phyloP scores from a whole-genome alignment of 2,113 vertebrate genomes.

The Psephotus haematonotus region DNA sequence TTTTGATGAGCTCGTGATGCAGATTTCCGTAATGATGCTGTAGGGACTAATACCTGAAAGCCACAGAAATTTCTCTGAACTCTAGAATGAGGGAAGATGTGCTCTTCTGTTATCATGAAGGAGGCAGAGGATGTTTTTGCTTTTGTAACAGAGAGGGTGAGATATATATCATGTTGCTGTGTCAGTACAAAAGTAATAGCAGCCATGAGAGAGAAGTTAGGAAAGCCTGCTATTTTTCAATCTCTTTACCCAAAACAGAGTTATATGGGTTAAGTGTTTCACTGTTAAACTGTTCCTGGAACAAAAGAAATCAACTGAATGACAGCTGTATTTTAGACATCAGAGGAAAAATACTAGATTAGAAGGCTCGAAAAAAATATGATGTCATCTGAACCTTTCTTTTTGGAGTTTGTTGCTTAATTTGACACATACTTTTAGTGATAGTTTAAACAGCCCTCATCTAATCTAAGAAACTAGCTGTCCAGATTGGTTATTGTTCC shows the following conservation, averaged over 20 bases:
- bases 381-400: not conserved
- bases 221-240: not conserved
- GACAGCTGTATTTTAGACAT: not conserved
- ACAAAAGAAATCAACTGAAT: not conserved
- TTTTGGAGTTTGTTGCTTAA: not conserved
- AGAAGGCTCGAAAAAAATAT: not conserved
- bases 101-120: not conserved
- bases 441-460: not conserved
- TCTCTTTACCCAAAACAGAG: not conserved
- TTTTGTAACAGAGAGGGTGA: not conserved
- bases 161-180: not conserved
- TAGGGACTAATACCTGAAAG: conserved; percentile 24
- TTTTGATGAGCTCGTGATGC: not conserved
- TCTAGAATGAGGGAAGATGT: not conserved
- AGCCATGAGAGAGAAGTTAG: not conserved
- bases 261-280: not conserved
- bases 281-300: not conserved
- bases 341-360: not conserved
- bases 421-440: not conserved
- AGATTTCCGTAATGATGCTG: not conserved
- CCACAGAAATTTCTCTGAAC: not conserved
- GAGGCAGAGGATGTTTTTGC: not conserved
- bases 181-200: not conserved
- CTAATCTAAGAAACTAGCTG: not conserved
- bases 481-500: not conserved